Evolutionary conservation across 2,888 invertebrate species (phyloP).

Genomic region (Pristionchus fissidentatus): DNA sequence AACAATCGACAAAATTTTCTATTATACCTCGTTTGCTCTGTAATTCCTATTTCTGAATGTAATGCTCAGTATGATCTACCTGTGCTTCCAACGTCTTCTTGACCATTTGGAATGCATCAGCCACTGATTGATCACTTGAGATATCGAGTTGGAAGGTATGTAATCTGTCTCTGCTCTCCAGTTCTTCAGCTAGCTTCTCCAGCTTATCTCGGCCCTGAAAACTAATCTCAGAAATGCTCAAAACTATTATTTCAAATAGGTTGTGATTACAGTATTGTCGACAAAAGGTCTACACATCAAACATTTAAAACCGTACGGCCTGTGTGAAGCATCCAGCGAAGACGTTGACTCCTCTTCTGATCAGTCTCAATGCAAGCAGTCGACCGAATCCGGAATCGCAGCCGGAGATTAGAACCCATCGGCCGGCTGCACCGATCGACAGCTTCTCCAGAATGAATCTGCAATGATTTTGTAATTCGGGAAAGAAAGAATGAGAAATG

Average conservation of each 20-base stretch:
- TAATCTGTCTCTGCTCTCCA: constrained; percentile 66
- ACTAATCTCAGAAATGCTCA: background rate
- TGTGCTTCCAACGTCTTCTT: constrained; percentile 56
- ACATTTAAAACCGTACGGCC: constrained; percentile 55
- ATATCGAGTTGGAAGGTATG: constrained; percentile 81
- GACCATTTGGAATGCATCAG: constrained; percentile 83
- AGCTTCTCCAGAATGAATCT: constrained; percentile 57
- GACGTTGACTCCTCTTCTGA: constrained; percentile 84
- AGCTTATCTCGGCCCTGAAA: constrained; percentile 55
- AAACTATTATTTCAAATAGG: background rate
- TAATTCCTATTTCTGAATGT: background rate
- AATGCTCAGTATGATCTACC: constrained; percentile 39
- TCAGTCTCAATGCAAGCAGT: constrained; percentile 70
- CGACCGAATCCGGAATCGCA: constrained; percentile 75
- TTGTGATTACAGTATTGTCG: too few relatives aligned
- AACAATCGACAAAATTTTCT: constrained; percentile 76
- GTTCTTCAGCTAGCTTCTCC: constrained; percentile 44
- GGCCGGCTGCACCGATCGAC: constrained; percentile 52
- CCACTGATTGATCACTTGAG: constrained; percentile 80
- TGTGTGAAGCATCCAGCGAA: constrained; percentile 84
- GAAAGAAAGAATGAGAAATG: constrained; percentile 5
- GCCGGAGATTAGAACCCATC: constrained; percentile 62
- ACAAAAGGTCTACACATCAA: too few relatives aligned
- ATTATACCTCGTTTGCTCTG: background rate
- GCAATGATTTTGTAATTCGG: constrained; percentile 49